These are phyloP conservation scores for Lepetodrilus schrolli DNA, from an alignment of 2,888 invertebrate genomes.

Conservation along the genomic window DNA sequence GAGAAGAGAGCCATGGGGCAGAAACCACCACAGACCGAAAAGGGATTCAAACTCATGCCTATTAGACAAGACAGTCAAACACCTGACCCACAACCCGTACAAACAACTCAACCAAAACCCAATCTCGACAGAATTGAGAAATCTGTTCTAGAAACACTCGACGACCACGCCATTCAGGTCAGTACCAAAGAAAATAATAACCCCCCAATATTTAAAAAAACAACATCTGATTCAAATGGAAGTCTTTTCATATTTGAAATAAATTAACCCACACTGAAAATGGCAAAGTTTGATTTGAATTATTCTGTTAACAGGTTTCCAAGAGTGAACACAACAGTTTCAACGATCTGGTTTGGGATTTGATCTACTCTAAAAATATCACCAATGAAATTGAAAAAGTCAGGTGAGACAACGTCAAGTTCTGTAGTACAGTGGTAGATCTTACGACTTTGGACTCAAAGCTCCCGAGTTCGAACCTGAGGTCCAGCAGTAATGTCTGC, in stretches of 20 bases:
- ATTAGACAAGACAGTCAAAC: slow-evolving; percentile 61
- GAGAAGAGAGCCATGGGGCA: slow-evolving; percentile 58
- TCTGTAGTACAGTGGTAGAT: neutral
- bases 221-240: neutral
- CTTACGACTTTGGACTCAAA: too few species aligned
- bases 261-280: too few species aligned
- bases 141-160: slow-evolving; percentile 71
- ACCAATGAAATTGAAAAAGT: slow-evolving; percentile 75
- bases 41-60: slow-evolving; percentile 66
- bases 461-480: too few species aligned
- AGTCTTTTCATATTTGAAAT: neutral
- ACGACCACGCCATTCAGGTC: slow-evolving; percentile 75
- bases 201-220: neutral
- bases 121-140: slow-evolving; percentile 71
- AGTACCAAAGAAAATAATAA: neutral
- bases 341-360: slow-evolving; percentile 75
- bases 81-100: slow-evolving; percentile 65
- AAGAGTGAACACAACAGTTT: slow-evolving; percentile 74
- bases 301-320: slow-evolving; percentile 65
- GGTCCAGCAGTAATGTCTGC: too few species aligned
- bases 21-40: slow-evolving; percentile 64
- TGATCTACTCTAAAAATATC: slow-evolving; percentile 75
- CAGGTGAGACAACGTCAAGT: slow-evolving; percentile 59
- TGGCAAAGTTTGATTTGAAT: slow-evolving; percentile 18
- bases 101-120: slow-evolving; percentile 66